Evolutionary conservation across 2,888 invertebrate species (phyloP), one percentile per base, ranked within the genome.

Genomic region (Parthenolecanium corni): DNA sequence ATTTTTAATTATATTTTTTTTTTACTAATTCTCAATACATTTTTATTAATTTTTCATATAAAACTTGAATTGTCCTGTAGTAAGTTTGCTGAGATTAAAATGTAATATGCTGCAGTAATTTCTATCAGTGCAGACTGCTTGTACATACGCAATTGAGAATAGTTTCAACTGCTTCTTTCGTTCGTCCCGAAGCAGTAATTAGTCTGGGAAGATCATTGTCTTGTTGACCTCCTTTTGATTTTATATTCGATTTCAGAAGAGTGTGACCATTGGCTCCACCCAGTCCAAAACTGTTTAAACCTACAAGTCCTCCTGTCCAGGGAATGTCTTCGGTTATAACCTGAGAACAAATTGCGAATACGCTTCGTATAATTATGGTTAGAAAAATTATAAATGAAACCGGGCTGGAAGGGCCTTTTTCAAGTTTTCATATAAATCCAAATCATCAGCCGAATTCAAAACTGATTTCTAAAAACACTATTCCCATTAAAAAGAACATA

Each of bases 231-330:
- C 18, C 1, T 31, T 51, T 49, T 21, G 31, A 31, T 52, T 62
- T 62, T n/a, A 52, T 42, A 23, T 40, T 38, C 18, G 52, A 62
- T 52, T 42, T 38, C 9, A 62, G 24, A n/a, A 62, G 24, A 9
- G 20, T 24, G 42, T 62, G 62, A 42, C 62, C 52, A 25, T 62
- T 62, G 14, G 62, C 38, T 4, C 62, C 62, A n/a, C 62, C 62
- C 16, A 62, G 47, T 2, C 62, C 62, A 23, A 62, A 62, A 24
- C 62, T 52, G 25, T 52, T 62, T 16, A 62, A 51, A 11, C 25
- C 62, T 2, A 62, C 52, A n/a, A 51, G 11, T 9, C 52, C 52
- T 20, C 42, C 42, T 9, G 23, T 38, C 52, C 62, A 62, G 6
- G 42, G 40, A 3, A 52, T 62, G 21, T 38, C 21, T 24, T 62